Conservation (phyloP, 1,140 invertebrate genomes). For the Caenorhabditis brenneri region DNA sequence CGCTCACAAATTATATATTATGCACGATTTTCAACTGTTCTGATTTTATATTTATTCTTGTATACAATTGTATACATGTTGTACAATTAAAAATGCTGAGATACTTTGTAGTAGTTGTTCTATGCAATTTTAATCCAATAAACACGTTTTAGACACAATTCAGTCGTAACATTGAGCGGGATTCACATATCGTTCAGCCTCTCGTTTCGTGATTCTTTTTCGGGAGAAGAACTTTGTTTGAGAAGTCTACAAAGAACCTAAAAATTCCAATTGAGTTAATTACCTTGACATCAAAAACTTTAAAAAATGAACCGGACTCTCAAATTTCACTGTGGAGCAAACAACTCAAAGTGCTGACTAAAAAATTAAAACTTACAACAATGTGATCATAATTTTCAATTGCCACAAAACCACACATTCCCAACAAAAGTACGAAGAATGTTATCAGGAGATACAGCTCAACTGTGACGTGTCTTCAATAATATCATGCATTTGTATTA, state of each 20-base stretch:
- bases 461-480: conserved; percentile 85
- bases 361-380: conserved; percentile 16
- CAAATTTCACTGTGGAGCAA: too few species aligned
- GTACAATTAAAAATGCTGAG: too few species aligned
- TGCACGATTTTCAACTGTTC: background rate
- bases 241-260: background rate
- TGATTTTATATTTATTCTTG: too few species aligned
- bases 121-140: too few species aligned
- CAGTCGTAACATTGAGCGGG: too few species aligned
- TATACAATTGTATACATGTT: too few species aligned
- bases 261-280: too few species aligned
- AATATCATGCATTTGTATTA: conserved; percentile 69
- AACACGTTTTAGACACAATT: too few species aligned
- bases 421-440: conserved; percentile 80
- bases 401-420: conserved; percentile 76
- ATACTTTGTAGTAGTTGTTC: too few species aligned
- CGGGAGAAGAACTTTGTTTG: background rate
- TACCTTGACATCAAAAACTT: background rate
- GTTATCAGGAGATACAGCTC: conserved; percentile 88
- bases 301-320: too few species aligned
- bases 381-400: conserved; percentile 47
- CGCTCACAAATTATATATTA: background rate
- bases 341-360: too few species aligned
- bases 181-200: background rate
- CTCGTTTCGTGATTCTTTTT: background rate